These are phyloP conservation scores for Hydrophis major DNA, from an alignment of 2,797 vertebrate genomes.

Conservation along the genomic window DNA sequence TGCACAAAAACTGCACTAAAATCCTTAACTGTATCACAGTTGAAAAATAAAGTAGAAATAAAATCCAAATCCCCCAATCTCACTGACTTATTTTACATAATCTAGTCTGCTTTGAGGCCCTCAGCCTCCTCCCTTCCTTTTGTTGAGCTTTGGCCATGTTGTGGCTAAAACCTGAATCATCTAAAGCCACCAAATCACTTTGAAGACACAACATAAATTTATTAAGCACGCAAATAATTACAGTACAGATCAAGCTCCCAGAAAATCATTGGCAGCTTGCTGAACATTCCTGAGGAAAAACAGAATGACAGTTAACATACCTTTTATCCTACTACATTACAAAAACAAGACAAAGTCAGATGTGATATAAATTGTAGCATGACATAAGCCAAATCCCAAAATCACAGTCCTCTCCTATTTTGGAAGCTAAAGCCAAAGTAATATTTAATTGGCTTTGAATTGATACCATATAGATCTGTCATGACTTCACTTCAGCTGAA, in stretches of 20 bases:
- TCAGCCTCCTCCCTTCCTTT: background rate
- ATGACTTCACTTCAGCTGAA: background rate
- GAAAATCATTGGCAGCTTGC: background rate
- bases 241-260: background rate
- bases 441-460: background rate
- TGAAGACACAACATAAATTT: background rate
- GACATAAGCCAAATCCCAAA: background rate
- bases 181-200: background rate
- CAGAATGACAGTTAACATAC: background rate
- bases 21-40: background rate
- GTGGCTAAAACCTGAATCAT: background rate
- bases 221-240: background rate
- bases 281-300: background rate
- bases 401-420: background rate
- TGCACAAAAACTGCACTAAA: background rate
- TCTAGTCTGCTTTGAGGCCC: background rate
- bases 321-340: background rate
- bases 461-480: background rate
- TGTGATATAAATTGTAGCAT: background rate
- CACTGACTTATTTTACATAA: background rate
- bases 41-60: background rate
- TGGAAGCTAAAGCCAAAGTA: background rate
- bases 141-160: background rate
- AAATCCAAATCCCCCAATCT: background rate
- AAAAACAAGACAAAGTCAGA: background rate